These are phyloP conservation scores for Ochropacha duplaris DNA, from an alignment of 2,888 invertebrate species.

Conservation along the genomic window DNA sequence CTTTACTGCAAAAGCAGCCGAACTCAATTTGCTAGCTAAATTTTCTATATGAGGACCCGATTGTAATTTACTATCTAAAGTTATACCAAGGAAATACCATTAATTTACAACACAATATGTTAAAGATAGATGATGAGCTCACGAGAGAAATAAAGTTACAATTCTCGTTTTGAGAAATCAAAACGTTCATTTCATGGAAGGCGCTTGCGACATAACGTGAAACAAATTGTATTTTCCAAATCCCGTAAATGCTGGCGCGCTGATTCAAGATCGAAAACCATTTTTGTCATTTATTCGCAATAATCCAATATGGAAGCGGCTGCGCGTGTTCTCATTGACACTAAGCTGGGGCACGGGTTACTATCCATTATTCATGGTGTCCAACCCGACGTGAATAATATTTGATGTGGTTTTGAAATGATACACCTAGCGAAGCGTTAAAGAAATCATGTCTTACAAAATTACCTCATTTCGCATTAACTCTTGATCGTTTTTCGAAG, in stretches of 20 bases:
- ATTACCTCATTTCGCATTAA: constrained; percentile 18
- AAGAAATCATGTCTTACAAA: constrained; percentile 15
- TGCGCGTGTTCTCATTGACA: constrained; percentile 77
- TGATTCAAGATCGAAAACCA: constrained; percentile 47
- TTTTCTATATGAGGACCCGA: too few species aligned
- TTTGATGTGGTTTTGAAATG: constrained; percentile 51
- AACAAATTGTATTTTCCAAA: constrained; percentile 30
- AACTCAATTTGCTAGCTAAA: too few species aligned
- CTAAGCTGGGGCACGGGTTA: constrained; percentile 63
- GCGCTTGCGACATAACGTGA: constrained; percentile 24
- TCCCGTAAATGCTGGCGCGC: constrained; percentile 12
- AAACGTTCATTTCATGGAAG: constrained; percentile 13
- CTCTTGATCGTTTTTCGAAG: neutral
- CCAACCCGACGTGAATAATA: constrained; percentile 57
- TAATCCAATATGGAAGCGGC: constrained; percentile 72
- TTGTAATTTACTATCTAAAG: too few species aligned
- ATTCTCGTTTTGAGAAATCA: constrained; percentile 10
- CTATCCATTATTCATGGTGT: constrained; percentile 75
- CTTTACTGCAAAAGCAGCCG: too few species aligned
- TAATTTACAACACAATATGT: too few species aligned
- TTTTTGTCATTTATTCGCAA: constrained; percentile 75
- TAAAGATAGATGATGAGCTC: too few species aligned
- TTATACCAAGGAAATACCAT: too few species aligned
- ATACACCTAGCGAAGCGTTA: constrained; percentile 31
- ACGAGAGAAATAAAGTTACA: too few species aligned